phyloP scores from a whole-genome alignment of 2,113 vertebrate species.

The Gymnarchus niloticus region DNA sequence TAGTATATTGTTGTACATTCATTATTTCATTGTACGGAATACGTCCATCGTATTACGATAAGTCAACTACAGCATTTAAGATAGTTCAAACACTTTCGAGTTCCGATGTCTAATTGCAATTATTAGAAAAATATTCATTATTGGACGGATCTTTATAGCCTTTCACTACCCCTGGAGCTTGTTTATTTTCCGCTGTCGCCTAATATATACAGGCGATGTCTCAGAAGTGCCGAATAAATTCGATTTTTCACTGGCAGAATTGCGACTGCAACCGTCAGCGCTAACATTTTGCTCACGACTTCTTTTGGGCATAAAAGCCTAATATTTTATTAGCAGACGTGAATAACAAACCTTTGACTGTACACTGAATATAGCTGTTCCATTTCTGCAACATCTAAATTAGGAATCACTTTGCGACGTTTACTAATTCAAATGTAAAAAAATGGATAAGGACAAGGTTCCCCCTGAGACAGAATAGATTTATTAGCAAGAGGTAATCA shows the following conservation, averaged over 20 bases:
- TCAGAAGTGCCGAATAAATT: neutral
- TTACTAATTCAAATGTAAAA: slow-evolving; percentile 9
- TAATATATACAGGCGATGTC: neutral
- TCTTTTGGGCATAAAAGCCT: neutral
- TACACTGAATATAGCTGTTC: neutral
- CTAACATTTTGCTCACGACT: too few relatives aligned
- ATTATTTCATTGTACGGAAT: too few relatives aligned
- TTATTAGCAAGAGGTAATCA: slow-evolving; percentile 99
- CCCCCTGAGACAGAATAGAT: slow-evolving; percentile 97
- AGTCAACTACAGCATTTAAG: too few relatives aligned
- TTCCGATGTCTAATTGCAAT: neutral
- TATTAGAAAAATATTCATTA: neutral
- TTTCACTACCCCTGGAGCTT: neutral
- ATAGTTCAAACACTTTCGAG: too few relatives aligned
- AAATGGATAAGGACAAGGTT: slow-evolving; percentile 63
- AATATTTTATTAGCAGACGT: too few relatives aligned
- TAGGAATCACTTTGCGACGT: neutral
- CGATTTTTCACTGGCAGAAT: neutral
- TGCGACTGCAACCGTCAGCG: too few relatives aligned
- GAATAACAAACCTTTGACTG: too few relatives aligned
- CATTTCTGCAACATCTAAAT: too few relatives aligned
- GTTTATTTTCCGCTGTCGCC: neutral
- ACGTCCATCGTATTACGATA: too few relatives aligned
- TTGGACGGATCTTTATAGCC: neutral
- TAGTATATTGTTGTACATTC: too few relatives aligned